phyloP scores from a whole-genome alignment of 2,888 invertebrate species.

The Drosophila kuntzei region DNA sequence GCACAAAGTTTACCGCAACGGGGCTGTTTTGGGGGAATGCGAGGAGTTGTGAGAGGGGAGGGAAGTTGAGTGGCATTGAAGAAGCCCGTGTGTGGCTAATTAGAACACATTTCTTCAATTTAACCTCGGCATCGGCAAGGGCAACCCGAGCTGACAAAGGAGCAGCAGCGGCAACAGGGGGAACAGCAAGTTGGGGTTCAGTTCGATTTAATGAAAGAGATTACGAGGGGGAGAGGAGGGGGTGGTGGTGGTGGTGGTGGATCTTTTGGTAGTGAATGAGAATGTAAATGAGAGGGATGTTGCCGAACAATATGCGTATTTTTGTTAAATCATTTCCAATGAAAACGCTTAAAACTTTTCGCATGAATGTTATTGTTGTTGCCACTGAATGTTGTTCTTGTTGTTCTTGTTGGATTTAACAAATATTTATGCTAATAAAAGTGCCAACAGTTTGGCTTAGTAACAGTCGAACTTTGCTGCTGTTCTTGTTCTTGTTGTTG shows the following conservation, averaged over 20 bases:
- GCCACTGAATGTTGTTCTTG: constrained; percentile 11
- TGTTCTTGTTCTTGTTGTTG: constrained; percentile 4
- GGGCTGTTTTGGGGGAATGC: background rate
- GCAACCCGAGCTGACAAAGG: constrained; percentile 49
- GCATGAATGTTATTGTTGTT: constrained; percentile 68
- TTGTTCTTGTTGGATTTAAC: constrained; percentile 64
- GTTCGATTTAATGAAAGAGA: constrained; percentile 74
- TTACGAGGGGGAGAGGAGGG: constrained; percentile 28
- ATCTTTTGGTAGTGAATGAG: background rate
- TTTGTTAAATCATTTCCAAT: constrained; percentile 76
- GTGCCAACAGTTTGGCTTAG: constrained; percentile 57
- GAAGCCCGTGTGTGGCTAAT: constrained; percentile 73
- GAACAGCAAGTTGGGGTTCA: constrained; percentile 21
- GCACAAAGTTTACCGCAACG: constrained; percentile 46
- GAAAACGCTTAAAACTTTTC: constrained; percentile 76
- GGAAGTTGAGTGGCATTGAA: constrained; percentile 24
- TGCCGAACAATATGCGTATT: constrained; percentile 36
- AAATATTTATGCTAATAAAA: constrained; percentile 79
- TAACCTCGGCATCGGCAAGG: constrained; percentile 60
- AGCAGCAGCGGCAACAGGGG: constrained; percentile 14
- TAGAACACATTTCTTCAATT: constrained; percentile 80
- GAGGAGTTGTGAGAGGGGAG: background rate
- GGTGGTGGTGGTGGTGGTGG: background rate
- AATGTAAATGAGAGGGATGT: constrained; percentile 39
- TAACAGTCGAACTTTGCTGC: constrained; percentile 51